Percentiles rank a stretch among this genome's conserved stretches.
Conservation (phyloP, 2,888 invertebrate genomes). For the Macrophya alboannulata region DNA sequence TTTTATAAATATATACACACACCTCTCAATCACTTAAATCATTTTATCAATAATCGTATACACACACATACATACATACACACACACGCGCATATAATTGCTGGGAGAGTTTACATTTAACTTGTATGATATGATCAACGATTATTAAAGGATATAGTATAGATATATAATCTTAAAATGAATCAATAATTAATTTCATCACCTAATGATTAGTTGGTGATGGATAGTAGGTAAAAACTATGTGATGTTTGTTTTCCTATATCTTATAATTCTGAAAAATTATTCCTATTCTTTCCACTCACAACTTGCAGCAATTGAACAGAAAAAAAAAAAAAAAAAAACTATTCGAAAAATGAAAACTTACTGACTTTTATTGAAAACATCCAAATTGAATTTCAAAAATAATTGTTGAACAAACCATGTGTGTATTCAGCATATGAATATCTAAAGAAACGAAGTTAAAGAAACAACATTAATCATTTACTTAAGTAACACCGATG, state of each 20-base stretch:
- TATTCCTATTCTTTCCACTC: neutral
- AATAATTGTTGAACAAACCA: neutral
- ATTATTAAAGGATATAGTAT: neutral
- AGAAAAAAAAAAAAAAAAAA: neutral
- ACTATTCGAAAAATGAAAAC: neutral
- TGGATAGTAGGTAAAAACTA: neutral
- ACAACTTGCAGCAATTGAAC: neutral
- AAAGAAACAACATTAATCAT: neutral
- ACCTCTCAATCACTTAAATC: conserved; percentile 30
- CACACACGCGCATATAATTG: conserved; percentile 59
- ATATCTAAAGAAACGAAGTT: neutral
- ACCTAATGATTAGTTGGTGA: conserved; percentile 2
- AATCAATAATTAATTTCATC: conserved; percentile 10
- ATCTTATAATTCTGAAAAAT: neutral
- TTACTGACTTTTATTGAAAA: neutral
- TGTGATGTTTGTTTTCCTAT: conserved; percentile 8
- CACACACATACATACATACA: conserved; percentile 44
- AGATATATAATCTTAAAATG: neutral
- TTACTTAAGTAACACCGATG: conserved; percentile 11
- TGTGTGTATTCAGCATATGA: neutral
- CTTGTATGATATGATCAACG: conserved; percentile 69
- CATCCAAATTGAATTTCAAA: neutral
- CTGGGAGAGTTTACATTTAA: conserved; percentile 57
- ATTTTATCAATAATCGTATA: conserved; percentile 14
- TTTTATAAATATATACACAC: conserved; percentile 25